Conservation (phyloP, 53 echinoderm and acorn worm genomes). For the Pentamera pediparva region DNA sequence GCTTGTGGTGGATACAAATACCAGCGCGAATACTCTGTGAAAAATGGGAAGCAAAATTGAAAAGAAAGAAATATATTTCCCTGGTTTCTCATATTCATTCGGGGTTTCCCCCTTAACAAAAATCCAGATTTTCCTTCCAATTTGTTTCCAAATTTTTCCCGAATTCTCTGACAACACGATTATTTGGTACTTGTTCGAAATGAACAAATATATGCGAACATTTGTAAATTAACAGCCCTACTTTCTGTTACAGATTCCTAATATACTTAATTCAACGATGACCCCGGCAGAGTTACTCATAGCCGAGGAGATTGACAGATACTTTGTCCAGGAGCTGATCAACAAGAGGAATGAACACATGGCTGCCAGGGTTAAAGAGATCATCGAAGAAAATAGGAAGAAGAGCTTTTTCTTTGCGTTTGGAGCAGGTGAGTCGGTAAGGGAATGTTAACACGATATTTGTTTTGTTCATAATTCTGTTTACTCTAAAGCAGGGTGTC, state of each 20-base stretch:
- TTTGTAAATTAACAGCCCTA: not conserved
- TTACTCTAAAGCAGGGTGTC: too few species aligned
- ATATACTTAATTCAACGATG: constrained; percentile 71
- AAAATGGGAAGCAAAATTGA: too few species aligned
- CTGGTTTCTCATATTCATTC: too few species aligned
- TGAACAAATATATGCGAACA: not conserved
- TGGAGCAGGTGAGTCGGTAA: constrained; percentile 76
- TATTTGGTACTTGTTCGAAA: not conserved
- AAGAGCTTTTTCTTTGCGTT: constrained; percentile 97
- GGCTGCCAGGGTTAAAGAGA: constrained; percentile 83
- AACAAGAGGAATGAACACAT: constrained; percentile 85
- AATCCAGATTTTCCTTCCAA: not conserved
- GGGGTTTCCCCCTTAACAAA: too few species aligned
- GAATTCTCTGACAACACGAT: not conserved
- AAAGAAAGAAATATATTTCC: too few species aligned
- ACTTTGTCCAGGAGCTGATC: constrained; percentile 86
- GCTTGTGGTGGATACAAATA: too few species aligned
- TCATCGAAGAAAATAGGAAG: constrained; percentile 68
- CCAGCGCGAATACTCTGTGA: too few species aligned
- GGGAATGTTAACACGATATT: not conserved
- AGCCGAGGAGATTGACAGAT: constrained; percentile 89
- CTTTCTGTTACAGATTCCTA: constrained; percentile 47
- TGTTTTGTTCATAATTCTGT: not conserved
- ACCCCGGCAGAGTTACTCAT: constrained; percentile 54
- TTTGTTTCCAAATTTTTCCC: not conserved